Conservation (phyloP, 2,888 invertebrate genomes). For the Hoplodrina blanda region DNA sequence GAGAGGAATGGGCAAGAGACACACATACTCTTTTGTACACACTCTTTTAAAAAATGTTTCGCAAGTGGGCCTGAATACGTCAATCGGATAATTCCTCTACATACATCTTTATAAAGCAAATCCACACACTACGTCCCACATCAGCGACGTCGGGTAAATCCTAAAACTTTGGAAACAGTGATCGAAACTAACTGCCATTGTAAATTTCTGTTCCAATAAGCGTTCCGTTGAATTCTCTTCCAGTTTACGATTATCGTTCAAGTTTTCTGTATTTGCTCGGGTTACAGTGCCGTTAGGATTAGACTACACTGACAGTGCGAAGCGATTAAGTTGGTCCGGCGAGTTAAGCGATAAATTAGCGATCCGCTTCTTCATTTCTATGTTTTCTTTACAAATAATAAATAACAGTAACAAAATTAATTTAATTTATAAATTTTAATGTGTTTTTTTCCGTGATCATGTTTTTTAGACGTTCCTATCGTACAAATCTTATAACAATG, state of each 20-base stretch:
- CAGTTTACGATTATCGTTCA: conserved; percentile 64
- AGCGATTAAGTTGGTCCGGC: not conserved
- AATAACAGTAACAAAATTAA: too few relatives aligned
- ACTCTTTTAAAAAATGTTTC: too few relatives aligned
- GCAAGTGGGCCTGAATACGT: not conserved
- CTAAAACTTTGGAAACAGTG: conserved; percentile 61
- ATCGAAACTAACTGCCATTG: conserved; percentile 61
- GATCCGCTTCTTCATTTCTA: too few relatives aligned
- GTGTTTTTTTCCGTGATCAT: too few relatives aligned
- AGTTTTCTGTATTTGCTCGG: conserved; percentile 61
- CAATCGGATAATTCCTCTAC: not conserved
- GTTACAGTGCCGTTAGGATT: conserved; percentile 26
- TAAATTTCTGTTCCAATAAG: conserved; percentile 66
- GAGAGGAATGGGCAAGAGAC: too few relatives aligned
- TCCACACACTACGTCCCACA: conserved; percentile 32
- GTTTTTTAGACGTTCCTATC: too few relatives aligned
- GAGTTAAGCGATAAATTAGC: not conserved
- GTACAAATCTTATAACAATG: too few relatives aligned
- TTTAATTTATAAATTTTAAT: too few relatives aligned
- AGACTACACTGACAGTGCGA: not conserved
- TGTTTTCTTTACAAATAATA: too few relatives aligned
- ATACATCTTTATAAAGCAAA: conserved; percentile 36
- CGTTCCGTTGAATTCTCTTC: conserved; percentile 57
- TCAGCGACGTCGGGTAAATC: conserved; percentile 34
- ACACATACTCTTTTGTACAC: too few relatives aligned